phyloP scores from a whole-genome alignment of 2,113 vertebrate species.

The Thymallus thymallus region DNA sequence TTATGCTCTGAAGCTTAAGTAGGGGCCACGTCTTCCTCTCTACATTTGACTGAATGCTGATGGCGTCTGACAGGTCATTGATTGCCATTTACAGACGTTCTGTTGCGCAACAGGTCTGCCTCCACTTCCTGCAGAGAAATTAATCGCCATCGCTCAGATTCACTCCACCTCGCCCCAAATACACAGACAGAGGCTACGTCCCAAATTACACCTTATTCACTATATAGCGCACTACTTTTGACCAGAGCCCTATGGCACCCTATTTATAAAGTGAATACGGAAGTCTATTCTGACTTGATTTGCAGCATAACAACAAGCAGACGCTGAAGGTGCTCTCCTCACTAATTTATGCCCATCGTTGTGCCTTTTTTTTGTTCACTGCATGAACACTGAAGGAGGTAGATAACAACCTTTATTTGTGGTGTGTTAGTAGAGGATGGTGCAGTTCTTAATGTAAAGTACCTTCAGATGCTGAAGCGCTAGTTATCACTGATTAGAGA shows the following conservation, averaged over 20 bases:
- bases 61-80: constrained; percentile 20
- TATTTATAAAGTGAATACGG: background rate
- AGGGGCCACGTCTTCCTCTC: constrained; percentile 20
- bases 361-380: constrained; percentile 22
- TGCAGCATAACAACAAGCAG: background rate
- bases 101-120: constrained; percentile 23
- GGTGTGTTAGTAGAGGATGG: background rate
- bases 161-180: background rate
- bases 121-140: constrained; percentile 14
- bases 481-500: constrained; percentile 36
- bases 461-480: constrained; percentile 42
- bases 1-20: constrained; percentile 19
- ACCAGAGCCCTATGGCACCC: background rate
- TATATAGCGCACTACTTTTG: background rate
- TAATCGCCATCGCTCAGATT: constrained; percentile 17
- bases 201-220: background rate
- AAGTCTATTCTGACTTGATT: background rate
- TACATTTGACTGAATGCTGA: constrained; percentile 24
- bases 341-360: constrained; percentile 5
- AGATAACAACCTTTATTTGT: constrained; percentile 22
- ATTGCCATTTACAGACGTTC: constrained; percentile 21
- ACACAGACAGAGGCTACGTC: background rate
- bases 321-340: background rate
- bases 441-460: constrained; percentile 62
- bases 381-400: background rate